Evolutionary conservation across 1,140 invertebrate species (phyloP).

Genomic region (Aethina tumida): DNA sequence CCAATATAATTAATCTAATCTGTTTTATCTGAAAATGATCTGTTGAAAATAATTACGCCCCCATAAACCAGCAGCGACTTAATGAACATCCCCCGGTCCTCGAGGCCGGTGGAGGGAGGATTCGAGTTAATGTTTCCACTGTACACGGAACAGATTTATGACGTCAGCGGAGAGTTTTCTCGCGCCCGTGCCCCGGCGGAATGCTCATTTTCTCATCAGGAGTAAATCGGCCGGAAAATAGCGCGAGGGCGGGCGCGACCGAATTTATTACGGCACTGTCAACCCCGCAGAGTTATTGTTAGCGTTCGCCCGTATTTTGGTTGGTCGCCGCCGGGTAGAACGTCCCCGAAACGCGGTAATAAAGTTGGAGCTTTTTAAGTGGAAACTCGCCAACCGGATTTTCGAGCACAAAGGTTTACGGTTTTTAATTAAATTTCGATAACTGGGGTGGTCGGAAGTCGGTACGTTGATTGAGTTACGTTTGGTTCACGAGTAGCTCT

Average conservation of each 20-base stretch:
- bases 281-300: slow-evolving; percentile 37
- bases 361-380: too few relatives aligned
- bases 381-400: too few relatives aligned
- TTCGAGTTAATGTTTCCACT: slow-evolving; percentile 7
- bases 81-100: neutral
- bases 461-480: too few relatives aligned
- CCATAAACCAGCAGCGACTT: neutral
- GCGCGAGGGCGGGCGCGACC: slow-evolving; percentile 27
- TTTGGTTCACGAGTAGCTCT: too few relatives aligned
- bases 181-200: slow-evolving; percentile 30
- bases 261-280: slow-evolving; percentile 34
- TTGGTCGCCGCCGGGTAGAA: too few relatives aligned
- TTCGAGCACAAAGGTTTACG: too few relatives aligned
- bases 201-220: slow-evolving; percentile 39
- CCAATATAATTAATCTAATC: too few relatives aligned
- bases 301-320: slow-evolving; percentile 26
- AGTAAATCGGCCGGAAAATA: slow-evolving; percentile 38
- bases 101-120: neutral
- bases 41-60: neutral
- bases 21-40: neutral
- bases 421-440: too few relatives aligned
- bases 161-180: slow-evolving; percentile 30
- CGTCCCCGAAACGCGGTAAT: too few relatives aligned
- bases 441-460: too few relatives aligned
- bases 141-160: slow-evolving; percentile 23